These are phyloP conservation scores for Cataglyphis albicans DNA, from an alignment of 2,888 invertebrate genomes.

Conservation along the genomic window DNA sequence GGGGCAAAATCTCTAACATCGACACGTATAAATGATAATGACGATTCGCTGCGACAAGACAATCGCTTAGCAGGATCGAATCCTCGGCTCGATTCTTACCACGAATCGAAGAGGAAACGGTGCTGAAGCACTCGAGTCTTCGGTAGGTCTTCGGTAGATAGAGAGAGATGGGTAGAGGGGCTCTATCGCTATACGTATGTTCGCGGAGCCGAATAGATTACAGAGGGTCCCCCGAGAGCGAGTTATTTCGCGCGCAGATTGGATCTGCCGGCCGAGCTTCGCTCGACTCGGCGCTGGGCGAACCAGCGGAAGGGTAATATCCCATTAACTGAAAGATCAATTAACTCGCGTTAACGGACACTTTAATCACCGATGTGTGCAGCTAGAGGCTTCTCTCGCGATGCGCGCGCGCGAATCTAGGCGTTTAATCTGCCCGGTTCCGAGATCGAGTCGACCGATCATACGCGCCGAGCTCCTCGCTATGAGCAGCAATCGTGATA, in stretches of 20 bases:
- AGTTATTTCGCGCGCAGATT: slow-evolving; percentile 59
- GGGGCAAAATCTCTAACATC: background rate
- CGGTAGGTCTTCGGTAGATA: slow-evolving; percentile 16
- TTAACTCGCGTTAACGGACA: slow-evolving; percentile 77
- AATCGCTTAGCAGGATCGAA: background rate
- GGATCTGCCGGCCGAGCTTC: slow-evolving; percentile 54
- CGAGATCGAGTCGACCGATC: slow-evolving; percentile 49
- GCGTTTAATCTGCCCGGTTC: slow-evolving; percentile 58
- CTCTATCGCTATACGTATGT: slow-evolving; percentile 35
- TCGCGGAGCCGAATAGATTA: slow-evolving; percentile 61
- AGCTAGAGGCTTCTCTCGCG: slow-evolving; percentile 40
- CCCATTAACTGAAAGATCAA: slow-evolving; percentile 73
- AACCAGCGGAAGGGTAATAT: slow-evolving; percentile 62
- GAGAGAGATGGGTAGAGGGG: background rate
- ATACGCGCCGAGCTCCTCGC: slow-evolving; percentile 28
- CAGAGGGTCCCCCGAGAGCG: slow-evolving; percentile 35
- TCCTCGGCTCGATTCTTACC: background rate
- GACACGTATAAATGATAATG: background rate
- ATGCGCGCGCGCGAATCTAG: slow-evolving; percentile 39
- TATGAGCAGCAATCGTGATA: slow-evolving; percentile 45
- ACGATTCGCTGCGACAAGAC: background rate
- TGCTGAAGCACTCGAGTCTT: slow-evolving; percentile 28
- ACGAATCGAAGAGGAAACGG: slow-evolving; percentile 70
- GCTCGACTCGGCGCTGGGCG: slow-evolving; percentile 48
- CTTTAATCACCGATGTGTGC: slow-evolving; percentile 67